Percentiles rank a stretch among this genome's conserved stretches.
phyloP scores from a whole-genome alignment of 2,888 invertebrate genomes.

The Drosophila pullipes region DNA sequence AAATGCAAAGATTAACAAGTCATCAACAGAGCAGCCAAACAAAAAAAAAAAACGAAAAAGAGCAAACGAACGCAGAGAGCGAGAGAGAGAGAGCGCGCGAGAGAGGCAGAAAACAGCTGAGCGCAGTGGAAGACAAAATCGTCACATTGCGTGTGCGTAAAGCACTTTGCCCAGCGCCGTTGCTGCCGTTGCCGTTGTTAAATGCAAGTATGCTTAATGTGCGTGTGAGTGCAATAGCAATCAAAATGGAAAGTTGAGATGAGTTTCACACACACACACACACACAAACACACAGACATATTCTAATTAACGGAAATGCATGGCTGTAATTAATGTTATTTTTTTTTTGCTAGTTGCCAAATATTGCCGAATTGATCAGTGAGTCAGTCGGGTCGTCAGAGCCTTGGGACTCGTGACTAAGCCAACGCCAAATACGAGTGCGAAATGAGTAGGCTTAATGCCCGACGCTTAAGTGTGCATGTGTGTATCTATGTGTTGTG shows the following conservation, averaged over 20 bases:
- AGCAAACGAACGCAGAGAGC: slow-evolving; percentile 13
- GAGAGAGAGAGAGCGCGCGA: slow-evolving; percentile 20
- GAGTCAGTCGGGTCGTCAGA: slow-evolving; percentile 38
- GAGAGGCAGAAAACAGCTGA: slow-evolving; percentile 44
- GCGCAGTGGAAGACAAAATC: slow-evolving; percentile 25
- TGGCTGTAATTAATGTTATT: neutral
- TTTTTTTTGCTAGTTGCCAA: slow-evolving; percentile 11
- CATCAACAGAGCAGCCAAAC: slow-evolving; percentile 40
- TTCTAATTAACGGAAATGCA: slow-evolving; percentile 57
- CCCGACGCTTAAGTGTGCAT: slow-evolving; percentile 27
- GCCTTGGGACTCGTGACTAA: slow-evolving; percentile 64
- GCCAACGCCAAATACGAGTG: slow-evolving; percentile 55
- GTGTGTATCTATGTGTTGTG: too few relatives aligned
- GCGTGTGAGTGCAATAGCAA: slow-evolving; percentile 35
- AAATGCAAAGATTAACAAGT: slow-evolving; percentile 64
- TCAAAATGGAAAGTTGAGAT: slow-evolving; percentile 72
- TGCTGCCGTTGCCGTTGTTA: neutral
- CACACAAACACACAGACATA: neutral
- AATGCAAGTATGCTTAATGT: slow-evolving; percentile 30
- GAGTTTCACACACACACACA: neutral
- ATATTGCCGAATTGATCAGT: slow-evolving; percentile 45
- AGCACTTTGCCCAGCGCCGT: slow-evolving; percentile 40
- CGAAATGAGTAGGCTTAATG: slow-evolving; percentile 65
- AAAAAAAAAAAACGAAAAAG: slow-evolving; percentile 11
- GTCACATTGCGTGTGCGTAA: slow-evolving; percentile 54